phyloP scores from a whole-genome alignment of 2,113 vertebrate genomes.

The Oxyura jamaicensis region DNA sequence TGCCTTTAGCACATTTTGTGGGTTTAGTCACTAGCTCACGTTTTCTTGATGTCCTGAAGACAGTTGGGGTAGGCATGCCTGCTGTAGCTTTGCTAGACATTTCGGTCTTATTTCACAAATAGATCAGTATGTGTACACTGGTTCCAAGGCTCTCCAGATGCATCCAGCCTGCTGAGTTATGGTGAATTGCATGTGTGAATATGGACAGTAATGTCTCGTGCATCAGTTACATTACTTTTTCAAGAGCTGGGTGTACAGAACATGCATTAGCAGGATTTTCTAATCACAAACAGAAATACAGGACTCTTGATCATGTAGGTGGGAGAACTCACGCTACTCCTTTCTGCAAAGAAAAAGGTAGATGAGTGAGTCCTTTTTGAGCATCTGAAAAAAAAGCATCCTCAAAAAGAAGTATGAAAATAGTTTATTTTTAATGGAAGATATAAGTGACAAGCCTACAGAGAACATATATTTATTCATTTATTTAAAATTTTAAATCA shows the following conservation, averaged over 20 bases:
- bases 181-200: neutral
- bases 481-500: neutral
- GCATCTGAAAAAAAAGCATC: neutral
- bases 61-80: neutral
- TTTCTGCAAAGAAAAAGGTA: neutral
- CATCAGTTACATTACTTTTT: accelerated
- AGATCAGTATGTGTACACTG: neutral
- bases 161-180: neutral
- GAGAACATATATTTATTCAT: neutral
- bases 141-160: neutral
- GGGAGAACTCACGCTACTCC: neutral
- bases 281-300: neutral
- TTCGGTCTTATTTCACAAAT: neutral
- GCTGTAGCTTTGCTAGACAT: neutral
- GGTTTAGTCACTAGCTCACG: neutral
- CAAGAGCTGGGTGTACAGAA: neutral
- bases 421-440: neutral
- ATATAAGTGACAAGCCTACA: neutral
- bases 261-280: accelerated
- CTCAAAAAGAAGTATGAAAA: neutral
- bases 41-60: neutral
- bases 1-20: neutral
- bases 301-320: neutral
- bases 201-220: accelerated
- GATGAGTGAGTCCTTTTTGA: neutral